Evolutionary conservation across 2,888 invertebrate species (phyloP).

Genomic region (Dynastes grantii): DNA sequence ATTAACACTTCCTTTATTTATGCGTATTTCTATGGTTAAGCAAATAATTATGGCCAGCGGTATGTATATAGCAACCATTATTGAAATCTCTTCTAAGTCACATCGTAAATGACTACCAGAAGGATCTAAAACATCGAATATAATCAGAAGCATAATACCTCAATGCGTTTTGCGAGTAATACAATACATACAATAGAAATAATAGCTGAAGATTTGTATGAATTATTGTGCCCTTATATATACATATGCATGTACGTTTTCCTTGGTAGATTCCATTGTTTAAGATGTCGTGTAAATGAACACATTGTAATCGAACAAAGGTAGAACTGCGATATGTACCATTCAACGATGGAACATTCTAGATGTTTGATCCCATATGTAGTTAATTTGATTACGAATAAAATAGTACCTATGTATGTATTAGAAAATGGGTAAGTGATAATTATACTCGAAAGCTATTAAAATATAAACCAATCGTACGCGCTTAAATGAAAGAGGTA

Average conservation of each 20-base stretch:
- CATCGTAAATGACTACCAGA: too few species aligned
- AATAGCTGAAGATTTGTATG: background rate
- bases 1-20: too few species aligned
- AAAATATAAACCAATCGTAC: too few species aligned
- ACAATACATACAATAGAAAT: background rate
- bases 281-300: conserved; percentile 4
- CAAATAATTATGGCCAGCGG: too few species aligned
- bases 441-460: background rate
- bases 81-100: too few species aligned
- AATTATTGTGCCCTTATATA: background rate
- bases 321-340: background rate
- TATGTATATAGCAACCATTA: too few species aligned
- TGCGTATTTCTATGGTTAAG: too few species aligned
- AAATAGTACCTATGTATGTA: background rate
- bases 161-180: background rate
- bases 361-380: background rate
- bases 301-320: conserved; percentile 22
- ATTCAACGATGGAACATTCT: background rate
- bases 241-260: conserved; percentile 1
- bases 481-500: too few species aligned
- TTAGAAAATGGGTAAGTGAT: background rate
- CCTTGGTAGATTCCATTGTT: background rate
- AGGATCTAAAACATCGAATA: too few species aligned
- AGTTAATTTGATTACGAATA: background rate
- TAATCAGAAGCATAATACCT: too few species aligned